Percentiles rank a stretch among this genome's conserved stretches.
These are phyloP conservation scores for Fistularia commersonii DNA, from an alignment of 2,797 vertebrate genomes.

Conservation along the genomic window DNA sequence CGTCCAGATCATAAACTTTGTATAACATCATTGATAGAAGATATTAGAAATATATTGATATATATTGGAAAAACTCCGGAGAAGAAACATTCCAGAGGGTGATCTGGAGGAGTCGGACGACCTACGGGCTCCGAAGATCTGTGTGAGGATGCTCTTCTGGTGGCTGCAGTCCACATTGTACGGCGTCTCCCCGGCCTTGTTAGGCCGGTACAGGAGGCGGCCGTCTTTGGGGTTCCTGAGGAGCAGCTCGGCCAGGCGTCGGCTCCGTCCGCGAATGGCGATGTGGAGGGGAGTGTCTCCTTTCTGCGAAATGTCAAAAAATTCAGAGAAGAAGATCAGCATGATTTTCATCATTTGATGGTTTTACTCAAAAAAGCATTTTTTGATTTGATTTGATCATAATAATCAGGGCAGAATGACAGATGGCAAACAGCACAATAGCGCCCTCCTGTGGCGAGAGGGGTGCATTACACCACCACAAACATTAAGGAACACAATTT, in stretches of 20 bases:
- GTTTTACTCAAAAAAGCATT: no score
- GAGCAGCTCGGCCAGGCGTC: conserved; percentile 91
- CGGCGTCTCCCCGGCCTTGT: conserved; percentile 94
- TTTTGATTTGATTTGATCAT: no score
- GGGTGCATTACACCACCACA: no score
- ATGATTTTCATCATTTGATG: background rate
- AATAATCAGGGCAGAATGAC: no score
- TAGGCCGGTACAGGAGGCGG: conserved; percentile 91
- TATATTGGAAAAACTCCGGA: no score
- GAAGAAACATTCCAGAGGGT: no score
- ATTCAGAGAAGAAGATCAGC: background rate
- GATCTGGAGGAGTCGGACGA: background rate
- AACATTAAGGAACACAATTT: no score
- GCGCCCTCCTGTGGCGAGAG: no score
- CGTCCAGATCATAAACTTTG: no score
- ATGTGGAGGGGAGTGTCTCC: conserved; percentile 96
- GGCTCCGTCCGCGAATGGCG: conserved; percentile 92
- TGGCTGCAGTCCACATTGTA: conserved; percentile 98
- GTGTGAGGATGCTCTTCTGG: conserved; percentile 97
- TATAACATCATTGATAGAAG: no score
- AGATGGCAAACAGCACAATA: no score
- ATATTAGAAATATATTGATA: no score
- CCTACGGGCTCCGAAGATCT: conserved; percentile 90
- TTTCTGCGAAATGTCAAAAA: conserved; percentile 71
- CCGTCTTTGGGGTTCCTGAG: conserved; percentile 96